phyloP scores from a whole-genome alignment of 2,113 vertebrate species.

The Corapipo altera region DNA sequence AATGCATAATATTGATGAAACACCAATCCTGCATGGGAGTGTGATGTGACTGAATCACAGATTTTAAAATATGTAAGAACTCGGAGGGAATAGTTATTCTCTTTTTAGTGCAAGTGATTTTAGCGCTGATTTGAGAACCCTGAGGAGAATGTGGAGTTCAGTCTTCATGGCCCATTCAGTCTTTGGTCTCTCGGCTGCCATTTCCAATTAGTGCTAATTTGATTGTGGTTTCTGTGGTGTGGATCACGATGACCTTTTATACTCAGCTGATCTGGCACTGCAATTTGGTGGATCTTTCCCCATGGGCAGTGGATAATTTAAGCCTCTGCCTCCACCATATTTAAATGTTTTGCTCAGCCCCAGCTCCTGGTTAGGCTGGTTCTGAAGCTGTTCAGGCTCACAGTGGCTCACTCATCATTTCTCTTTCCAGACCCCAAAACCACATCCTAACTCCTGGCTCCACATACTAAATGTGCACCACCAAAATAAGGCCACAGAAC shows the following conservation, averaged over 20 bases:
- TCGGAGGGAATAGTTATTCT: neutral
- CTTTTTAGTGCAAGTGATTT: neutral
- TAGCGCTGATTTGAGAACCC: slow-evolving; percentile 10
- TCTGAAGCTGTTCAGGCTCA: neutral
- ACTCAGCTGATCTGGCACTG: neutral
- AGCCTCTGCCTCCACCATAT: neutral
- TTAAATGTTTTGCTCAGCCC: neutral
- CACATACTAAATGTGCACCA: no score
- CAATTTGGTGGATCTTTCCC: slow-evolving; percentile 9
- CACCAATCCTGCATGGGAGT: neutral
- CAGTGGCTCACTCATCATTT: rapidly evolving
- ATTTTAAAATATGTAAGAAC: neutral
- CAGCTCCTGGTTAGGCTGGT: neutral
- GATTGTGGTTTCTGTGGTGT: slow-evolving; percentile 42
- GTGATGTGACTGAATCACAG: neutral
- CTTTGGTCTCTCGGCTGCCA: slow-evolving; percentile 10
- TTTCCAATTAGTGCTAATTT: slow-evolving; percentile 46
- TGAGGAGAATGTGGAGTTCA: neutral
- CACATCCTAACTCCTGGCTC: neutral
- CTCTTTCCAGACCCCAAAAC: neutral
- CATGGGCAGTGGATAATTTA: neutral
- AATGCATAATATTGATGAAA: neutral
- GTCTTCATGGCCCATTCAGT: slow-evolving; percentile 44
- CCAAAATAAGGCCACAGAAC: neutral
- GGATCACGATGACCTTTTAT: neutral